Evolutionary conservation across 2,113 vertebrate genomes (phyloP).

Genomic region (Cercopithecus mona): DNA sequence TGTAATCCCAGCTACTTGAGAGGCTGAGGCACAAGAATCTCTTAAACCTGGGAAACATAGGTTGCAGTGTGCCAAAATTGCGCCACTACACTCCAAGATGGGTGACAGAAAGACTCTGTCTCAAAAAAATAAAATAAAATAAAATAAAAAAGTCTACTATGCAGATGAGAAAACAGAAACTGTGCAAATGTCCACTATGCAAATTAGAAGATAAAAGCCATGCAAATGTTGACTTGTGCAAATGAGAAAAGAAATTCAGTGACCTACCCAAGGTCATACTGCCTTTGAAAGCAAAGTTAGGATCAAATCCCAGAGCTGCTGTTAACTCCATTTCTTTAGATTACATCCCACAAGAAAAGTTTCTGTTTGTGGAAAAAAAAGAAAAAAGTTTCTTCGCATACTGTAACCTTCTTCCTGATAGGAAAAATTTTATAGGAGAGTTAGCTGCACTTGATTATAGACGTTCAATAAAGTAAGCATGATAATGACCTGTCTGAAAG

Average conservation of each 20-base stretch:
- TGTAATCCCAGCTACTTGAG: no score
- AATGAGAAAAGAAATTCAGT: neutral
- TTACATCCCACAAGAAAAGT: neutral
- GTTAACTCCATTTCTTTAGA: neutral
- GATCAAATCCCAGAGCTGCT: neutral
- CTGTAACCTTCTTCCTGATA: neutral
- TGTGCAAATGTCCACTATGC: neutral
- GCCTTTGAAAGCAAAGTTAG: neutral
- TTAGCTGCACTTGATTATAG: neutral
- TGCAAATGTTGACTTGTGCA: neutral
- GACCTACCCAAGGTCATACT: neutral
- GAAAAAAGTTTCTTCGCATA: neutral
- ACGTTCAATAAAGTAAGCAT: neutral
- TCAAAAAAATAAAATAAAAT: no score
- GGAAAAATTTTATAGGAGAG: neutral
- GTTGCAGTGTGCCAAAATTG: no score
- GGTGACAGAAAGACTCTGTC: no score
- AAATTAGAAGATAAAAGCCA: neutral
- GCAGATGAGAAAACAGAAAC: neutral
- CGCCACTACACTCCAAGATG: no score
- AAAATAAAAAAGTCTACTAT: no score
- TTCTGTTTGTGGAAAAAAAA: neutral
- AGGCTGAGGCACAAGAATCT: no score
- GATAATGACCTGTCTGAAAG: neutral
- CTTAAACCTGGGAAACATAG: no score